Percentiles rank a stretch among this genome's conserved stretches.
Conservation (phyloP, 2,797 vertebrate genomes). For the Oreonectes daqikongensis region DNA sequence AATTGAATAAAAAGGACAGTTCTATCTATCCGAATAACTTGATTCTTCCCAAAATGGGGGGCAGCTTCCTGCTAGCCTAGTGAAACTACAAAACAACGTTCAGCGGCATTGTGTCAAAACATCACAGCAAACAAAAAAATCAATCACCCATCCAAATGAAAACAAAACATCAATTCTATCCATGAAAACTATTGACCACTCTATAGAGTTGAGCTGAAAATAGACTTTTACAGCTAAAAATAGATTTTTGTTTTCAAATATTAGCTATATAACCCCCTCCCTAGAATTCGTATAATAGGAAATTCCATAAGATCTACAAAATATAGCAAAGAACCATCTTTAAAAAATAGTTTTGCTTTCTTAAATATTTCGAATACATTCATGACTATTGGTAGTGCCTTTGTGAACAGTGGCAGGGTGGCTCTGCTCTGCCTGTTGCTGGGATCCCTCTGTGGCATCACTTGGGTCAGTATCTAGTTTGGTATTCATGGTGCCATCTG, state of each 20-base stretch:
- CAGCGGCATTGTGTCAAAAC: neutral
- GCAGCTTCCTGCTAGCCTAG: neutral
- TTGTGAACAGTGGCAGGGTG: constrained; percentile 54
- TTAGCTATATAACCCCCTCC: constrained; percentile 84
- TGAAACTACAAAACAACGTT: constrained; percentile 10
- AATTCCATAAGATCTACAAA: constrained; percentile 95
- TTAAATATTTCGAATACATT: constrained; percentile 81
- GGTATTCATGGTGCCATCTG: constrained; percentile 97
- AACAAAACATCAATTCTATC: constrained; percentile 75
- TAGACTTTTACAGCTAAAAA: constrained; percentile 95
- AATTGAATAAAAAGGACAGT: neutral
- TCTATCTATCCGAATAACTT: neutral
- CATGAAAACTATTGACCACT: constrained; percentile 58
- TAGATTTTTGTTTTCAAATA: constrained; percentile 79
- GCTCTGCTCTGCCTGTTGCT: constrained; percentile 29
- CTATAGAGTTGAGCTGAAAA: constrained; percentile 74
- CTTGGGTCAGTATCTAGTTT: constrained; percentile 87
- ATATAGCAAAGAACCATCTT: constrained; percentile 93
- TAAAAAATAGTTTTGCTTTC: constrained; percentile 91
- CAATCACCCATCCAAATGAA: constrained; percentile 69
- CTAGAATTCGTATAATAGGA: constrained; percentile 76
- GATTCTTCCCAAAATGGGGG: neutral
- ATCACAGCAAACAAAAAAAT: constrained; percentile 15
- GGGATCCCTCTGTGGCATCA: neutral
- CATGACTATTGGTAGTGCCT: constrained; percentile 69